Conservation (phyloP, 1,140 invertebrate genomes). For the Rhopalosiphum maidis region DNA sequence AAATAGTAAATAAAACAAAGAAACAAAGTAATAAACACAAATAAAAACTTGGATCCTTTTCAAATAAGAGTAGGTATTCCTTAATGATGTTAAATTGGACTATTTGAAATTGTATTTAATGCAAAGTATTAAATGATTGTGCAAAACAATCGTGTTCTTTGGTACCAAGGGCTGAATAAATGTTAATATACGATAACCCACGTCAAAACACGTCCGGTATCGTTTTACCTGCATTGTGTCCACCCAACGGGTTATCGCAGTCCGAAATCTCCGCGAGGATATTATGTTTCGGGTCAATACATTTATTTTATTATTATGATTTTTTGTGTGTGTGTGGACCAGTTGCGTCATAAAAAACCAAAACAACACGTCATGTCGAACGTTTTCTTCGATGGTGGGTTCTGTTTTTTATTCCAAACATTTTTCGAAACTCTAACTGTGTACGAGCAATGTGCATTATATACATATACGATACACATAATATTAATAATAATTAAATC, state of each 20-base stretch:
- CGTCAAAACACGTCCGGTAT: constrained; percentile 43
- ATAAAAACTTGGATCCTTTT: neutral
- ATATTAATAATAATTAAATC: neutral
- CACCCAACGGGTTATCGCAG: neutral
- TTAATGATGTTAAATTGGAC: neutral
- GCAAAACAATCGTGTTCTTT: neutral
- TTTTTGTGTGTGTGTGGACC: neutral
- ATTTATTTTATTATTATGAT: neutral
- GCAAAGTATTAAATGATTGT: neutral
- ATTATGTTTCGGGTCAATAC: neutral
- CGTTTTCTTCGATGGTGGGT: neutral
- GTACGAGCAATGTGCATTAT: neutral
- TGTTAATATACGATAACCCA: constrained; percentile 21
- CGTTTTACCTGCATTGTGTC: neutral
- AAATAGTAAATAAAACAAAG: neutral
- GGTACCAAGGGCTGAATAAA: neutral
- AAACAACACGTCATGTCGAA: neutral
- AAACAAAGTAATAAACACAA: neutral
- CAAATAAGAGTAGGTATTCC: neutral
- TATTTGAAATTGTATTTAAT: neutral
- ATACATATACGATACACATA: neutral
- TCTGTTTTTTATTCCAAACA: neutral
- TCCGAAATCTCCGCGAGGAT: neutral
- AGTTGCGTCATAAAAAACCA: neutral
- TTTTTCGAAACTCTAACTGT: neutral